Conservation (phyloP, 2,797 vertebrate species). For the Acropternis orthonyx region DNA sequence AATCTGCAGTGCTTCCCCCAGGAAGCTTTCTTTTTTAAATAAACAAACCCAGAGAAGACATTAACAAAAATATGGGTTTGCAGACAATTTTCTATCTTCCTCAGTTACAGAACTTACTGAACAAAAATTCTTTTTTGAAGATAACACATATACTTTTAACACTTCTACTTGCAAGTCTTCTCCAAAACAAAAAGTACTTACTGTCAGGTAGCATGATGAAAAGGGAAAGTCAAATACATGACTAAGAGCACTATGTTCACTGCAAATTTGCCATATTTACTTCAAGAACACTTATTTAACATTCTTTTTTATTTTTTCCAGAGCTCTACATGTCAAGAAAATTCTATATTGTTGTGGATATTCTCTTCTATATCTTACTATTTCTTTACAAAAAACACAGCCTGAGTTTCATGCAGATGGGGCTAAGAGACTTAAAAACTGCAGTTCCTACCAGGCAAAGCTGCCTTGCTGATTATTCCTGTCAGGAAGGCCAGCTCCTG, state of each 20-base stretch:
- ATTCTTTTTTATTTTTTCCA: neutral
- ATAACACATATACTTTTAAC: neutral
- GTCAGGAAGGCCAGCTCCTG: slow-evolving; percentile 92
- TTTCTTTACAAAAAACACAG: neutral
- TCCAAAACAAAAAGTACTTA: neutral
- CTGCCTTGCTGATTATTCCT: slow-evolving; percentile 96
- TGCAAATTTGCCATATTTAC: neutral
- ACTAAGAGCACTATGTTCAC: neutral
- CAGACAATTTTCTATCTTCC: neutral
- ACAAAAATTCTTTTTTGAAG: neutral
- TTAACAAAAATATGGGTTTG: neutral
- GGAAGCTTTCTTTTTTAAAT: neutral
- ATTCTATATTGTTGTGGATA: neutral
- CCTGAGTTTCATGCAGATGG: neutral
- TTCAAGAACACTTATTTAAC: neutral
- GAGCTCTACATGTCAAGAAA: neutral
- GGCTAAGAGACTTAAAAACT: neutral
- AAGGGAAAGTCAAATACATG: neutral
- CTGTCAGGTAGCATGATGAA: neutral
- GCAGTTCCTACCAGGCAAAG: slow-evolving; percentile 85
- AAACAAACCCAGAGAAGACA: neutral
- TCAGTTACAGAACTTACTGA: neutral
- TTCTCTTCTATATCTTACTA: neutral
- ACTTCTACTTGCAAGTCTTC: neutral
- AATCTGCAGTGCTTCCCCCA: neutral